A percentile compares a stretch with the other conserved stretches of the same genome.
These are phyloP conservation scores for Sebastes oblongus DNA, from an alignment of 2,797 vertebrate genomes.

Conservation along the genomic window DNA sequence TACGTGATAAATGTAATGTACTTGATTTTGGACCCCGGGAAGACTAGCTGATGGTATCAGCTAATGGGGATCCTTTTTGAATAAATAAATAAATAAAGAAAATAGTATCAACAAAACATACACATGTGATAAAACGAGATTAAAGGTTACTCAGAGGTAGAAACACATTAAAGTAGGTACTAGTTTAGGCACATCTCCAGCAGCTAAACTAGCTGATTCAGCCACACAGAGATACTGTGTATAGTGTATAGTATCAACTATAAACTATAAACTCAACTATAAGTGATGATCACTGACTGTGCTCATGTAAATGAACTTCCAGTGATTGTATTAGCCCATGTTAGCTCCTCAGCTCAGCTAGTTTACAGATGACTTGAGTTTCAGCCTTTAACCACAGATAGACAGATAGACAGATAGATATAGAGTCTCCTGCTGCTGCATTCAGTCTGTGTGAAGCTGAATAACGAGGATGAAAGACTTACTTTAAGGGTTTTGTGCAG, in stretches of 20 bases:
- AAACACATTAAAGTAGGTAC: not conserved
- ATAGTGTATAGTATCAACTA: not conserved
- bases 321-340: slow-evolving; percentile 3
- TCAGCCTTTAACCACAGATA: not conserved
- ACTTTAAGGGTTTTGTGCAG: slow-evolving; percentile 13
- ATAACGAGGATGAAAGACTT: not conserved
- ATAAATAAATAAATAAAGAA: no score
- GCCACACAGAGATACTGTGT: not conserved
- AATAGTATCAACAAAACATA: not conserved
- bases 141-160: not conserved
- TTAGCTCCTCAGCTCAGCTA: slow-evolving; percentile 33
- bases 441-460: not conserved
- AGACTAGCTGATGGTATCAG: no score
- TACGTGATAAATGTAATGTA: no score
- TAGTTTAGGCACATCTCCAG: rapidly evolving
- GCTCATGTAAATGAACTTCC: not conserved
- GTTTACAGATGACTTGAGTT: slow-evolving; percentile 1
- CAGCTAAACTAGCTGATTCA: not conserved
- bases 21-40: no score
- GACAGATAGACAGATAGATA: no score
- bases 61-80: no score
- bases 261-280: not conserved
- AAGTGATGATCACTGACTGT: rapidly evolving
- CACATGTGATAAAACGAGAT: not conserved
- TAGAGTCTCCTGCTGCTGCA: rapidly evolving